Evolutionary conservation across 2,797 vertebrate genomes (phyloP), one percentile per base, ranked within the genome.

Genomic region (Pygocentrus nattereri): DNA sequence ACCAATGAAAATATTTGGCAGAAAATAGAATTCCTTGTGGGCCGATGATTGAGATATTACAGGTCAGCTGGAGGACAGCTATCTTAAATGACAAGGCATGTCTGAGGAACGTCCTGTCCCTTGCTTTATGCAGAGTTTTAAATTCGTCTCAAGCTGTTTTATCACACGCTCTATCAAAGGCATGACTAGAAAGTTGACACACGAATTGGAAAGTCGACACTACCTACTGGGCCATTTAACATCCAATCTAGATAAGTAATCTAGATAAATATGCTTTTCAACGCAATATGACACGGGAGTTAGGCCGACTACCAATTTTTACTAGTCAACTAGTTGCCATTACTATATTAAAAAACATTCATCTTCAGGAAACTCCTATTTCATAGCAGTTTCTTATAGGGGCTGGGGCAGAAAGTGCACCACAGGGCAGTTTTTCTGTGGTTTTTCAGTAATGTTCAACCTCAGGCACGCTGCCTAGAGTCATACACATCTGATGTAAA

Each of bases 1-100:
- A 75, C 64, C 76, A 74, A 2, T 3, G 23, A 64, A 62, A 62
- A 77, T 77, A 73, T 73, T 77, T 77, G 68, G 59, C 59, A 25
- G 21, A 61, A 65, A 44, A 27, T 56, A 0, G 44, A 65, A 64
- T 56, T 72, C 58, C 34, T 74, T 47, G 56, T 23, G 72, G 19
- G 61, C 25, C 47, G 64, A 80, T 68, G 61, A 47, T 56, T 7
- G 72, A 74, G 71, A 73, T 73, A 73, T 56, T 38, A 41, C 71
- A 73, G 72, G 72, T 74, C 72, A 74, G 31, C 54, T 16, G 52
- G 25, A 44, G 72, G 72, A 59, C 72, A 74, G 72, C 59, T 25
- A 74, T 74, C 72, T 58, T 74, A 74, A 74, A 23, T 74, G 72
- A 44, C 72, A 74, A 59, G 72, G 6, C 70, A 56, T 41, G 21